phyloP scores from a whole-genome alignment of 2,797 vertebrate species.

The Tinamus major region DNA sequence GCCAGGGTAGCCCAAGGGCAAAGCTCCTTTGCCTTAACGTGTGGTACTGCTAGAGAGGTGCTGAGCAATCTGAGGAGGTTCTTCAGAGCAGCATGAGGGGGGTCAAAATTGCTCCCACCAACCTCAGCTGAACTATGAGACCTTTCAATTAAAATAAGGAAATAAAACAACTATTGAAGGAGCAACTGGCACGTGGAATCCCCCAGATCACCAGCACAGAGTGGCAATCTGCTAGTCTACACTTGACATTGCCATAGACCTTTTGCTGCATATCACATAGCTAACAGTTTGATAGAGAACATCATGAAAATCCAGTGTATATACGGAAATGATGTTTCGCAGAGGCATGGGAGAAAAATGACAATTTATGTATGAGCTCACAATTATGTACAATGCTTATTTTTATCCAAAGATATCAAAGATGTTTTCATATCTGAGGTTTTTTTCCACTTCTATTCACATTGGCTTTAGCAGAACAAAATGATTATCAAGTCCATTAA shows the following conservation, averaged over 20 bases:
- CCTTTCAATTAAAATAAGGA: not conserved
- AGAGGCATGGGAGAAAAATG: not conserved
- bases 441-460: conserved; percentile 66
- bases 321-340: not conserved
- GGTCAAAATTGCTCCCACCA: not conserved
- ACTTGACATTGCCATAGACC: not conserved
- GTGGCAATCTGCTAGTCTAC: not conserved
- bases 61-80: not conserved
- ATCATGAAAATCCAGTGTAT: not conserved
- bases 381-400: conserved; percentile 7
- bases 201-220: not conserved
- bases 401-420: conserved; percentile 62
- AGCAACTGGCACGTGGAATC: not conserved
- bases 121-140: not conserved
- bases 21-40: not conserved
- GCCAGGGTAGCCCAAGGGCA: not conserved
- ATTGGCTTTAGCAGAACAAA: conserved; percentile 74
- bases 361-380: not conserved
- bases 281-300: not conserved
- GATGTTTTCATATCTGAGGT: conserved; percentile 37
- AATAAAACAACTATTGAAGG: not conserved
- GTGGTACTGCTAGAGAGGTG: not conserved
- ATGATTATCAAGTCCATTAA: conserved; percentile 82
- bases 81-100: not conserved
- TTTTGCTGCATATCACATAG: not conserved